These are phyloP conservation scores for Channa striata DNA, from an alignment of 2,797 vertebrate genomes.

Conservation along the genomic window DNA sequence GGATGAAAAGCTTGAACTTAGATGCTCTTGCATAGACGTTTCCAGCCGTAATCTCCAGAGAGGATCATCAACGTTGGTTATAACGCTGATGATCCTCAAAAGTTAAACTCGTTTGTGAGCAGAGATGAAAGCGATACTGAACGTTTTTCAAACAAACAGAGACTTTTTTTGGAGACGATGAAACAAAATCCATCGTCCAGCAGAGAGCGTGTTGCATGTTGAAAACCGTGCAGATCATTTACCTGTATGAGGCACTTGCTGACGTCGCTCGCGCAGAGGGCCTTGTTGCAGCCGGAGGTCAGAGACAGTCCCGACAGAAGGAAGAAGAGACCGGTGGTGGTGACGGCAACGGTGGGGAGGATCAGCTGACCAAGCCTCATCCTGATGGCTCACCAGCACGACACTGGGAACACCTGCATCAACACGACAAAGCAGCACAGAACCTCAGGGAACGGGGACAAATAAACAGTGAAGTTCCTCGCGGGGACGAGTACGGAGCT, in stretches of 20 bases:
- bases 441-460: conserved; percentile 23
- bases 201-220: background rate
- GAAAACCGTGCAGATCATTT: background rate
- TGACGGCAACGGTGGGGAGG: conserved; percentile 66
- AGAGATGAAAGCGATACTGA: no score
- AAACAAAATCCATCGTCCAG: background rate
- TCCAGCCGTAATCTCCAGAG: conserved; percentile 18
- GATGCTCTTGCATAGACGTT: background rate
- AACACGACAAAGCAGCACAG: conserved; percentile 25
- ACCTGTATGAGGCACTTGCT: conserved; percentile 99
- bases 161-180: no score
- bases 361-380: conserved; percentile 87
- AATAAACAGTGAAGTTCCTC: conserved; percentile 53
- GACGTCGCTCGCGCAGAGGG: conserved; percentile 97
- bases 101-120: background rate
- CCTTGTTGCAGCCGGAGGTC: conserved; percentile 93
- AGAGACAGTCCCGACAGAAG: conserved; percentile 85
- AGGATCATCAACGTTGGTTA: background rate
- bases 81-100: no score
- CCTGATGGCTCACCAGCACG: conserved; percentile 79
- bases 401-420: conserved; percentile 74
- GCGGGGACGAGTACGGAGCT: background rate
- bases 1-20: conserved; percentile 34
- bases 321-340: conserved; percentile 80
- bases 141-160: no score